Percentiles rank a stretch among this genome's conserved stretches.
These are phyloP conservation scores for Actias luna DNA, from an alignment of 2,888 invertebrate genomes.

Conservation along the genomic window DNA sequence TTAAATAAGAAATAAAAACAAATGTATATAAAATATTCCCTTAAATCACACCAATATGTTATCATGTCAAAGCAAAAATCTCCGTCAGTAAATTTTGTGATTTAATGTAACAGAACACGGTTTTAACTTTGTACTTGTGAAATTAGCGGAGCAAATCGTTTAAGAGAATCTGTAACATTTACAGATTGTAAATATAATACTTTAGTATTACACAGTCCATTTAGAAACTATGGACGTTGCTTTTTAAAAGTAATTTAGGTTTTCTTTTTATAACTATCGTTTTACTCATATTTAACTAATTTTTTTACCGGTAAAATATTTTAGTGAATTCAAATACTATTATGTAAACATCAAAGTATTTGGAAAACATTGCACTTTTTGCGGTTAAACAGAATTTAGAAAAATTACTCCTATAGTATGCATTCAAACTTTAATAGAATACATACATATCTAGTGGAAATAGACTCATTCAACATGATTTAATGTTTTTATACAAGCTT, in stretches of 20 bases:
- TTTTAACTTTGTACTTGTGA: conserved; percentile 50
- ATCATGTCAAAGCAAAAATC: conserved; percentile 1
- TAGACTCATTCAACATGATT: too few species aligned
- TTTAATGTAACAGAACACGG: conserved; percentile 20
- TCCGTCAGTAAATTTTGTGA: conserved; percentile 12
- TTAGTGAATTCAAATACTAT: background rate
- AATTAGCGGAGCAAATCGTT: conserved; percentile 38
- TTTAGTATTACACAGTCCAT: background rate
- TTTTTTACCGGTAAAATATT: background rate
- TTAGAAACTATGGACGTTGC: background rate
- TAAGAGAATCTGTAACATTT: conserved; percentile 1
- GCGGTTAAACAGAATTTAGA: too few species aligned
- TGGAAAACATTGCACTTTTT: background rate
- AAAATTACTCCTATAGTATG: too few species aligned
- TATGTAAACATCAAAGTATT: background rate
- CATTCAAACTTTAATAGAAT: too few species aligned
- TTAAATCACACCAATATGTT: background rate
- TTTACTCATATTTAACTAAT: background rate
- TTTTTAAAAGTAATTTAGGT: background rate
- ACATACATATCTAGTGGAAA: too few species aligned
- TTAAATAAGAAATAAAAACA: background rate
- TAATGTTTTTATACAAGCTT: too few species aligned
- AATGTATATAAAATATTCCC: background rate
- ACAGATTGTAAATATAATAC: background rate
- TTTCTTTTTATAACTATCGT: background rate